Conservation (phyloP, 2,797 vertebrate species). For the Simalia tracyae region DNA sequence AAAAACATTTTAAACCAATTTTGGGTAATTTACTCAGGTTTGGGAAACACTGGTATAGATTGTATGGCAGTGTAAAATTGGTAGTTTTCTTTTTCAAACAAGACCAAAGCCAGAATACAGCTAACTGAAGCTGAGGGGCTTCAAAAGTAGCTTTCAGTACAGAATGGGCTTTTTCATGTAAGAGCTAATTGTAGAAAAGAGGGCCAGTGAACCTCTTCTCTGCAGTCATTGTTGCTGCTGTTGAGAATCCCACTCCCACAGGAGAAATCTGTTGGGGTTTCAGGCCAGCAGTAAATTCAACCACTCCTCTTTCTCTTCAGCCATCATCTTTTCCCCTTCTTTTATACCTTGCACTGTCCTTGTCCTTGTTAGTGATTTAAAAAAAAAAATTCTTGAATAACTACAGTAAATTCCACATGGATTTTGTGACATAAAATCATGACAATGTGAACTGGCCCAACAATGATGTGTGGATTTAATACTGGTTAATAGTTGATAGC, state of each 20-base stretch:
- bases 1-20: too few species aligned
- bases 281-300: neutral
- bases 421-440: neutral
- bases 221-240: neutral
- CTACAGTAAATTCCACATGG: neutral
- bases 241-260: neutral
- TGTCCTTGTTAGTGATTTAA: neutral
- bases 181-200: neutral
- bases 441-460: neutral
- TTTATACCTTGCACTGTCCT: neutral
- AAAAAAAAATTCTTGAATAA: neutral
- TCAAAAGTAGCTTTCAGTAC: neutral
- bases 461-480: neutral
- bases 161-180: neutral
- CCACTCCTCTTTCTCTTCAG: neutral
- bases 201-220: neutral
- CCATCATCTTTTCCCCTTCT: neutral
- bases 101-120: neutral
- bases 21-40: too few species aligned
- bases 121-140: neutral
- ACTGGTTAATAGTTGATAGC: neutral
- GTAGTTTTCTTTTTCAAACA: neutral
- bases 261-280: neutral
- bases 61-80: neutral
- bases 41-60: neutral